Conservation (phyloP, 2,113 vertebrate species). For the Bambusicola thoracicus region DNA sequence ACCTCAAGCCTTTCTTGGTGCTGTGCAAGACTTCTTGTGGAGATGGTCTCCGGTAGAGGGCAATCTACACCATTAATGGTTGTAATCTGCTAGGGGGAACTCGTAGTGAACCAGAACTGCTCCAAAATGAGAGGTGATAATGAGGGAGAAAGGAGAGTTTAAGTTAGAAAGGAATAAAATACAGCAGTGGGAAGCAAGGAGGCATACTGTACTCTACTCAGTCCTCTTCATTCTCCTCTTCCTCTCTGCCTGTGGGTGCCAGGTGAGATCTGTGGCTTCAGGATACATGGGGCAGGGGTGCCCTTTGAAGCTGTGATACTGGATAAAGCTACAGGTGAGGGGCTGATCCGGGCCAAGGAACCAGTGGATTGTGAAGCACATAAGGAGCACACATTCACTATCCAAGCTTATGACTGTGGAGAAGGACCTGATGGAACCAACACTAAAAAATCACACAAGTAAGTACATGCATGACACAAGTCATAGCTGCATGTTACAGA, state of each 20-base stretch:
- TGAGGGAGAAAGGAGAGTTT: neutral
- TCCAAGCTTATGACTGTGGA: slow-evolving; percentile 98
- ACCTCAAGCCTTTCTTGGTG: neutral
- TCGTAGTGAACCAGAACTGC: neutral
- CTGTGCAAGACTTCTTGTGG: neutral
- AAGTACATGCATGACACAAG: slow-evolving; percentile 51
- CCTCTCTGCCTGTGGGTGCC: neutral
- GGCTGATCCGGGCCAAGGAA: slow-evolving; percentile 94
- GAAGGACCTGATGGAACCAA: slow-evolving; percentile 94
- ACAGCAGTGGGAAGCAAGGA: neutral
- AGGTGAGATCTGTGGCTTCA: slow-evolving; percentile 98
- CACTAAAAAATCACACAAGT: slow-evolving; percentile 99
- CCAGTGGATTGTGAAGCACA: slow-evolving; percentile 96
- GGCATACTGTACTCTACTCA: neutral
- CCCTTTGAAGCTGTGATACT: slow-evolving; percentile 97
- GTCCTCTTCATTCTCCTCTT: neutral
- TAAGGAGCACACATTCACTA: slow-evolving; percentile 96
- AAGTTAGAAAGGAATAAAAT: neutral
- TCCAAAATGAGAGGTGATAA: neutral
- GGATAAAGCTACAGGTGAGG: slow-evolving; percentile 96
- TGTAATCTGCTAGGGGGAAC: neutral
- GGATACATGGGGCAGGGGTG: slow-evolving; percentile 90
- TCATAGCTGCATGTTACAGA: neutral
- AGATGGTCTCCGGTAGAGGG: slow-evolving; percentile 26
- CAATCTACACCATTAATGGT: neutral